These are phyloP conservation scores for Epiblema foenella DNA, from an alignment of 2,888 invertebrate genomes.

Conservation along the genomic window DNA sequence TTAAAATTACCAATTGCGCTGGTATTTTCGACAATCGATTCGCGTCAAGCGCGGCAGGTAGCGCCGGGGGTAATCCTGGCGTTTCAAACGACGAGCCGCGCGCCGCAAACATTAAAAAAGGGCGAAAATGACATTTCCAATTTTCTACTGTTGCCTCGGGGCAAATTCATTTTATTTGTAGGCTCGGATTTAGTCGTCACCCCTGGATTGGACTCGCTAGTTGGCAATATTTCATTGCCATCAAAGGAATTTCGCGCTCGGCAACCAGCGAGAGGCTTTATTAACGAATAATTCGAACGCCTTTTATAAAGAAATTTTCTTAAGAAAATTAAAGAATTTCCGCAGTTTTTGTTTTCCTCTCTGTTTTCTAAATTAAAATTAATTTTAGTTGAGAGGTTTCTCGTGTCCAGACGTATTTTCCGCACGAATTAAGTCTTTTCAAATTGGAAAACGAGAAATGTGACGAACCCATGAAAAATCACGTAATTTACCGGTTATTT, in stretches of 20 bases:
- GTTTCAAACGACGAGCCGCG: constrained; percentile 60
- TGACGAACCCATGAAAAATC: constrained; percentile 11
- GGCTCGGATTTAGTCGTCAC: constrained; percentile 78
- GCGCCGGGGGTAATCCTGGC: constrained; percentile 72
- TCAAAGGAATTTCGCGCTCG: constrained; percentile 74
- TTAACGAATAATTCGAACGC: constrained; percentile 77
- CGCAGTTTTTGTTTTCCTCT: constrained; percentile 66
- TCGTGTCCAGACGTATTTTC: constrained; percentile 56
- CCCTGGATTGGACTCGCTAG: constrained; percentile 66
- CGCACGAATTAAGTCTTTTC: constrained; percentile 22
- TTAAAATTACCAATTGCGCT: constrained; percentile 69
- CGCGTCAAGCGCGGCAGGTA: constrained; percentile 71
- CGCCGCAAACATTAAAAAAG: constrained; percentile 84
- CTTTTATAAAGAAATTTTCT: constrained; percentile 65
- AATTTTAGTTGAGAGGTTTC: constrained; percentile 61
- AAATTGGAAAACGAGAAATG: constrained; percentile 31
- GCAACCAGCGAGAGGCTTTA: constrained; percentile 67
- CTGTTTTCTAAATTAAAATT: constrained; percentile 59
- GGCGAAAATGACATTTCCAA: constrained; percentile 86
- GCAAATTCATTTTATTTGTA: constrained; percentile 82
- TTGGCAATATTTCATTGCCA: constrained; percentile 78
- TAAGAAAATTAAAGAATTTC: constrained; percentile 77
- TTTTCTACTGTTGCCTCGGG: constrained; percentile 84
- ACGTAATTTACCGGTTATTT: neutral
- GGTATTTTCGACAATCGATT: constrained; percentile 70